These are phyloP conservation scores for Pachyseris speciosa DNA, from an alignment of 64 coral and sea anemone genomes.

Conservation along the genomic window DNA sequence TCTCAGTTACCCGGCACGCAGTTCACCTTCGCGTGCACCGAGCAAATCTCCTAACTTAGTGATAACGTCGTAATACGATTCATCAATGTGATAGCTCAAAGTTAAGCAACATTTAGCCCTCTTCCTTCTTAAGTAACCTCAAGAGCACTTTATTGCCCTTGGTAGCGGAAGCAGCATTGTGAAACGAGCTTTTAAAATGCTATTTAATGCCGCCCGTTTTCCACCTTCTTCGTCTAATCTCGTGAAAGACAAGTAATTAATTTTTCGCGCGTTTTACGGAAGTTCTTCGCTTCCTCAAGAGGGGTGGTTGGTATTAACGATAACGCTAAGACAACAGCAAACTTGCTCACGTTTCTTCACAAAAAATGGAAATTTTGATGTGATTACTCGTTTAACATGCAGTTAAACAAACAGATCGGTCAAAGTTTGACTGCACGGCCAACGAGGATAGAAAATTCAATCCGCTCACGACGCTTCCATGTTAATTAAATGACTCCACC, in stretches of 20 bases:
- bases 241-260: constrained; percentile 39
- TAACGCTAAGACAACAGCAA: neutral
- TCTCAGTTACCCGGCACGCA: too few relatives aligned
- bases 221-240: constrained; percentile 33
- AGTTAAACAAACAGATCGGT: constrained; percentile 29
- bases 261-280: neutral
- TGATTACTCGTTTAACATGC: neutral
- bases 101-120: neutral
- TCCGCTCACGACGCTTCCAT: neutral
- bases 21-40: neutral
- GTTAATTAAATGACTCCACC: neutral
- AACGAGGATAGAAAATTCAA: neutral
- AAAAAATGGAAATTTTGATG: neutral
- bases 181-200: constrained; percentile 21
- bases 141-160: constrained; percentile 7
- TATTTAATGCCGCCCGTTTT: constrained; percentile 29
- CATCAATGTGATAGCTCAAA: neutral
- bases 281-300: constrained; percentile 3
- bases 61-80: constrained; percentile 29
- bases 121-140: constrained; percentile 5
- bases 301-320: constrained; percentile 12
- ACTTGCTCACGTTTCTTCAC: neutral
- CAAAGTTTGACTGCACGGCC: neutral
- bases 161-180: constrained; percentile 34
- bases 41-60: neutral